A percentile compares a stretch with the other conserved stretches of the same genome.
Conservation (phyloP, 2,797 vertebrate species). For the Holocentrus rufus region DNA sequence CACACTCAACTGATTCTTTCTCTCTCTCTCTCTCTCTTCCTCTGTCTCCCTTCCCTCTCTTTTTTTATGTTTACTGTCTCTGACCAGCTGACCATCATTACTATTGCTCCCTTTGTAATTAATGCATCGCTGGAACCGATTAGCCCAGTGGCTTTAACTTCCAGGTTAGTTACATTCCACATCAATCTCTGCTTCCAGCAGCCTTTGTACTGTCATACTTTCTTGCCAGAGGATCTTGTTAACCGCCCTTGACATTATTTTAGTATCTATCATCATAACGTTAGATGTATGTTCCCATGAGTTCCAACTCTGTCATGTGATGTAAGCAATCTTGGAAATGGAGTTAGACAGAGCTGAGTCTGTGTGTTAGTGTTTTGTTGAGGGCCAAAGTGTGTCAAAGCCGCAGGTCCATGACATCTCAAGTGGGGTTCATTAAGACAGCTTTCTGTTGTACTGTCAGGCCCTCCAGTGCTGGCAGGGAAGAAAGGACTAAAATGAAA, state of each 20-base stretch:
- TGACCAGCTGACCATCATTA: constrained; percentile 56
- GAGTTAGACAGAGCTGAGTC: constrained; percentile 37
- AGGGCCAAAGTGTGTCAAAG: constrained; percentile 46
- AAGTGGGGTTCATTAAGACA: constrained; percentile 31
- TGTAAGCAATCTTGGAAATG: constrained; percentile 38
- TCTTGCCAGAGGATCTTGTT: constrained; percentile 34
- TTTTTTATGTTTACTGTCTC: constrained; percentile 32
- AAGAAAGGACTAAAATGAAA: constrained; percentile 25
- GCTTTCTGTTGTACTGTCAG: constrained; percentile 30
- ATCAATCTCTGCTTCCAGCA: constrained; percentile 59
- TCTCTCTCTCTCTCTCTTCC: constrained; percentile 14
- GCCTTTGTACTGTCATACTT: constrained; percentile 63
- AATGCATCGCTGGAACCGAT: constrained; percentile 69
- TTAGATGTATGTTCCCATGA: constrained; percentile 19
- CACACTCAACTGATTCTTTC: no score
- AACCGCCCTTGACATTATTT: constrained; percentile 58
- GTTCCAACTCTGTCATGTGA: constrained; percentile 52
- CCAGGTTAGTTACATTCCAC: constrained; percentile 72
- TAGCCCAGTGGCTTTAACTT: constrained; percentile 64
- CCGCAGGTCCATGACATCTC: constrained; percentile 20
- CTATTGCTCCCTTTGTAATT: constrained; percentile 57
- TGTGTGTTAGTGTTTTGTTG: constrained; percentile 38
- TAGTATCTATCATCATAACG: constrained; percentile 34
- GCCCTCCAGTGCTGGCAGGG: constrained; percentile 20
- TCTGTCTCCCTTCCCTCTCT: no score